These are phyloP conservation scores for Hirtodrosophila histrioides DNA, from an alignment of 2,888 invertebrate genomes.

Conservation along the genomic window DNA sequence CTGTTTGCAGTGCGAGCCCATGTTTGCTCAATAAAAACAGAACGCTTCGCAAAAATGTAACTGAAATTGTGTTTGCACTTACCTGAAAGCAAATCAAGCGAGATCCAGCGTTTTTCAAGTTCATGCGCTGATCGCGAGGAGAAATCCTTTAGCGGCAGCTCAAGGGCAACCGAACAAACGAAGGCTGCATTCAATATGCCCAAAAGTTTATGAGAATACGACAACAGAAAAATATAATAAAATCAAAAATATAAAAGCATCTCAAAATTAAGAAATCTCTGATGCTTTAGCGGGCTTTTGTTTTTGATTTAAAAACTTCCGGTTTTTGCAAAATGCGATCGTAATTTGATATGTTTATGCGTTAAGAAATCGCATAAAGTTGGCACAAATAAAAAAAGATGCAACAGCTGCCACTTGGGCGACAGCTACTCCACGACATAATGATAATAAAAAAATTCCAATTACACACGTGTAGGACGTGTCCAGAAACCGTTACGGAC, in stretches of 20 bases:
- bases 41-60: constrained; percentile 63
- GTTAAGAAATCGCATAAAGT: constrained; percentile 58
- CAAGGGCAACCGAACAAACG: constrained; percentile 21
- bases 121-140: constrained; percentile 17
- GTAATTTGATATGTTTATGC: constrained; percentile 78
- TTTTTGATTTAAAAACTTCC: constrained; percentile 70
- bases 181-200: constrained; percentile 3
- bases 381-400: constrained; percentile 40
- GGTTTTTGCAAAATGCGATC: constrained; percentile 54
- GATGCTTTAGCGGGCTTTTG: constrained; percentile 37
- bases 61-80: constrained; percentile 68
- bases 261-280: constrained; percentile 11
- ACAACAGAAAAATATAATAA: constrained; percentile 2
- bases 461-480: constrained; percentile 28
- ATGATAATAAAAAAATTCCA: constrained; percentile 19
- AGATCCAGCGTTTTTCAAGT: constrained; percentile 27
- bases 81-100: constrained; percentile 64
- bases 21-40: constrained; percentile 72
- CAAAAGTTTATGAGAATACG: constrained; percentile 21
- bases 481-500: constrained; percentile 25
- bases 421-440: constrained; percentile 12
- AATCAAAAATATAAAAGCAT: constrained; percentile 9
- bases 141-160: constrained; percentile 34
- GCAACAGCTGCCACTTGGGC: constrained; percentile 49
- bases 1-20: constrained; percentile 52